Base-by-base conservation (phyloP, 2,797 vertebrate species). In the Chaunax sp. region DNA sequence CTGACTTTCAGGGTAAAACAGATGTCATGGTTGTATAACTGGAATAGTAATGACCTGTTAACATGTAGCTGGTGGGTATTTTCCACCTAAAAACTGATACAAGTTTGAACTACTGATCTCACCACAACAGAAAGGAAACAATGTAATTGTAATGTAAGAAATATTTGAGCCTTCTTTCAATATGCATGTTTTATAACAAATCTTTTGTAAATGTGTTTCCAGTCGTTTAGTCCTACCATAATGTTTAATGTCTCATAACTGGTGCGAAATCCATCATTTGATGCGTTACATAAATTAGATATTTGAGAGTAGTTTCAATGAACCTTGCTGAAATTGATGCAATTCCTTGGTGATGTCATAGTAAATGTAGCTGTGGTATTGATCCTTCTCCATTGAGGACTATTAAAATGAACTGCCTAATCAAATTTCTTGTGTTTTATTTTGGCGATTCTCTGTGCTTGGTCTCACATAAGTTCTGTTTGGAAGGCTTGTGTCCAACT, bases 141-240 rank as follows among this genome's bases (percentile, higher is more conserved):
- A 43, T 82, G 66, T 77, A 72, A 68, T 11, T 35, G 33, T 9
- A 58, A 64, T 35, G 9, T 72, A 57, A 16, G 14, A 55, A 47
- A 68, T 64, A 12, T 40, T n/a, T 70, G 46, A 78, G 57, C 69
- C 44, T 84, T 66, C 66, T 84, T 77, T 83, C 18, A 54, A 85
- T 70, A 81, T 80, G 85, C 86, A 91, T 87, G 89, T 88, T 90
- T 87, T 89, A 57, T 89, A 88, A 79, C 46, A 52, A 56, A 62
- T 71, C 60, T 84, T 89, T 88, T 84, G 45, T 81, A 80, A 72
- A 61, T 69, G 57, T 81, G 62, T 79, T 82, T 75, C 68, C 78
- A 66, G 67, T 52, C 57, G 45, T 79, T 67, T 54, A 80, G 72
- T 70, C 69, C 62, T 73, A 49, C 65, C 69, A 61, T 59, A 18